Evolutionary conservation across 2,113 vertebrate species (phyloP).

Genomic region (Nipponia nippon): DNA sequence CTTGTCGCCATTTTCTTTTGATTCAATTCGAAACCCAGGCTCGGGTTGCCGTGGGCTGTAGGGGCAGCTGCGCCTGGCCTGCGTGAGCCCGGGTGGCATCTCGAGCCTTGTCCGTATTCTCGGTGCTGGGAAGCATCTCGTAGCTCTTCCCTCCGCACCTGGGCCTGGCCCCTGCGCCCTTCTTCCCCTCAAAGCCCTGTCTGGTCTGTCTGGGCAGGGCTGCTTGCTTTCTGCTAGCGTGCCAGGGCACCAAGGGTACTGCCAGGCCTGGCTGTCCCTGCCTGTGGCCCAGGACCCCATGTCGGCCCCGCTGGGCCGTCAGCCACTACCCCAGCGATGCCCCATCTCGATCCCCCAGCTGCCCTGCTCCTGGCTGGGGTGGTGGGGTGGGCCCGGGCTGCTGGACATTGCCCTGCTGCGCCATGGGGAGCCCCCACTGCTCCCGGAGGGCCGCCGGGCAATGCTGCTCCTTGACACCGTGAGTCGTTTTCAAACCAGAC

Average conservation of each 20-base stretch:
- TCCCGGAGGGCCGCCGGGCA: accelerated
- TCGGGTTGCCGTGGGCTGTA: background rate
- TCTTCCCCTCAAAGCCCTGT: background rate
- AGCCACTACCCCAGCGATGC: background rate
- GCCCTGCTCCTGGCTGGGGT: background rate
- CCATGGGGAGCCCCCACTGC: background rate
- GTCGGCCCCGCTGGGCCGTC: background rate
- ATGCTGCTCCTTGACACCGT: background rate
- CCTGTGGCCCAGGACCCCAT: accelerated
- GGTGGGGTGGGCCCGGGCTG: background rate
- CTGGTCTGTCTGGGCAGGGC: background rate
- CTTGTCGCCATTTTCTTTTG: accelerated
- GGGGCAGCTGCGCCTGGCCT: accelerated
- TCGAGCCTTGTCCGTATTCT: accelerated
- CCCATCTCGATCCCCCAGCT: background rate
- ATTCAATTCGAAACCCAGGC: accelerated
- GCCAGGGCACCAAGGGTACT: background rate
- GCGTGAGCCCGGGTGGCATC: accelerated
- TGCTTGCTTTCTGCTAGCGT: background rate
- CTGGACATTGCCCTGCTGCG: accelerated
- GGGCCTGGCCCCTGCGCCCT: accelerated
- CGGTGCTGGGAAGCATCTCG: accelerated
- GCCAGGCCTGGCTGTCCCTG: background rate
- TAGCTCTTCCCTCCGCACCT: background rate
- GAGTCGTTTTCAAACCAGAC: background rate